phyloP scores from a whole-genome alignment of 2,888 invertebrate species.

The Gymnoscelis rufifasciata region DNA sequence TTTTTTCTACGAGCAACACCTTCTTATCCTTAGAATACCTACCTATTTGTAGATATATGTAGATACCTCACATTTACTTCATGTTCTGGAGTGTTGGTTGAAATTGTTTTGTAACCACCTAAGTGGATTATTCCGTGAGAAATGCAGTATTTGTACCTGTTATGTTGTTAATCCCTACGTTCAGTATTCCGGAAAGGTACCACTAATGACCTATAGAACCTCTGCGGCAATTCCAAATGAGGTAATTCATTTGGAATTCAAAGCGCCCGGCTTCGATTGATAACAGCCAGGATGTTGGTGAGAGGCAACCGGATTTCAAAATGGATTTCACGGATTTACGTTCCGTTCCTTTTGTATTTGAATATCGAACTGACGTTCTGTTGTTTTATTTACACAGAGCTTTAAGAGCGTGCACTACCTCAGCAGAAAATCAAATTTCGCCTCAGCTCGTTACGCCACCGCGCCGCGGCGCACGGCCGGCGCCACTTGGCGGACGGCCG shows the following conservation, averaged over 20 bases:
- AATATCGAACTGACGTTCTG: not conserved
- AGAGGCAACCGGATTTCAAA: slow-evolving; percentile 1
- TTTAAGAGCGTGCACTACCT: too few species aligned
- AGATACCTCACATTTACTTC: too few species aligned
- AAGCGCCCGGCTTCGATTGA: slow-evolving; percentile 7
- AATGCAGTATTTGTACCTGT: slow-evolving; percentile 2
- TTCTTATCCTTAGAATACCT: too few species aligned
- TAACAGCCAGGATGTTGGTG: slow-evolving; percentile 1
- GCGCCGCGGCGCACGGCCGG: too few species aligned
- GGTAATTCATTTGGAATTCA: slow-evolving; percentile 19
- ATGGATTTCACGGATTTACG: slow-evolving; percentile 2
- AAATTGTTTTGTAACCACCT: too few species aligned
- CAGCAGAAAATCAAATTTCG: too few species aligned
- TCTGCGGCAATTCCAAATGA: slow-evolving; percentile 18
- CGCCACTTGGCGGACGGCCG: too few species aligned
- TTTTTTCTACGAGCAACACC: too few species aligned
- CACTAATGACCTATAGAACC: slow-evolving; percentile 19
- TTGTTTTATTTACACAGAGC: not conserved
- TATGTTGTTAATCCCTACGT: not conserved
- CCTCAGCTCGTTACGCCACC: too few species aligned
- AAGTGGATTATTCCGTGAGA: not conserved
- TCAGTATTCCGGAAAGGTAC: slow-evolving; percentile 12
- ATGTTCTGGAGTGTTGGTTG: too few species aligned
- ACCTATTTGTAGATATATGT: too few species aligned
- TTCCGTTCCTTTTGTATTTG: not conserved